Base-by-base conservation (phyloP, 1,140 invertebrate genomes). In the Anadara kagoshimensis region DNA sequence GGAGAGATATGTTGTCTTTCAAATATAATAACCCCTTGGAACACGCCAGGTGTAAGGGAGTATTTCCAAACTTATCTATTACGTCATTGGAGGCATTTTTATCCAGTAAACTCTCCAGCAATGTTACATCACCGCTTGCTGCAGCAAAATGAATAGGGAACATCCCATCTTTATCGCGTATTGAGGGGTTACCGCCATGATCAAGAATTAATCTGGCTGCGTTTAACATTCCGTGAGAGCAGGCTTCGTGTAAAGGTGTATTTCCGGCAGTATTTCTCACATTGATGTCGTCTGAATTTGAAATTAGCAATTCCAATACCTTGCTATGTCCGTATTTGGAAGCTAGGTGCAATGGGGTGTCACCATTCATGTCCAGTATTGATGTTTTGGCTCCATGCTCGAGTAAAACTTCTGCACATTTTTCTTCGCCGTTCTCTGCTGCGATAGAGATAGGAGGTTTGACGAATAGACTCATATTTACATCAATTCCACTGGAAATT, bases 161-260 rank as follows among this genome's bases (percentile, higher is more conserved):
- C 16, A 24, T 58, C 5, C 24, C 24, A 36, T 1, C 29, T 24
- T 58, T 24, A 16, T 58, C 56, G 0, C 26, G 24, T 18, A 58
- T 24, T 18, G 56, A 29, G 56, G 41, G 14, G 41, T 3, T 24
- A 29, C 56, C 41, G 18, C 56, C 56, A 16, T 29, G 24, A 2
- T 24, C 29, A 11, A 58, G 26, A 5, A 58, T 24, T 3, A 58
- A 36, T 10, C n/a, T 24, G 29, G 56, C 56, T 58, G 56, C 29
- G 18, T 18, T 5, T 12, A 58, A 58, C 26, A 36, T 58, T 0
- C 56, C 56, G n/a, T 36, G 29, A 36, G 29, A 36, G 22, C 56
- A 58, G n/a, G 56, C 56, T 22, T 58, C 56, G 24, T 58, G 56
- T 18, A 58, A 36, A 1, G 56, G 56, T 36, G 41, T 24, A 29